These are phyloP conservation scores for Morpho deidamia DNA, from an alignment of 2,888 invertebrate genomes.

Conservation along the genomic window DNA sequence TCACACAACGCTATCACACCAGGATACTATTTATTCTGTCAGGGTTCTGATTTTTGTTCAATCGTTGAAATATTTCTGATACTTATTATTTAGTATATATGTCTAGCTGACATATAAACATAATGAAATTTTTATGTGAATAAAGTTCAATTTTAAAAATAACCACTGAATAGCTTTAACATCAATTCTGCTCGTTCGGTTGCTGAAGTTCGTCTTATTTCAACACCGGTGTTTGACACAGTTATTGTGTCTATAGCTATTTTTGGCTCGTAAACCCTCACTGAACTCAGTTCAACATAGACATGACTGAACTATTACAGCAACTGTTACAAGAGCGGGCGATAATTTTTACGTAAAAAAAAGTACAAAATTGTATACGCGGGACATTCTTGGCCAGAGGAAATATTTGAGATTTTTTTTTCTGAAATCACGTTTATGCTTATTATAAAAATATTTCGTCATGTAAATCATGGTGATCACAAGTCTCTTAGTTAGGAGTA, in stretches of 20 bases:
- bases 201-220: constrained; percentile 1
- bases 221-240: constrained; percentile 5
- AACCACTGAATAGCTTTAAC: not conserved
- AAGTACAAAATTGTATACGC: not conserved
- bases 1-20: too few species aligned
- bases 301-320: constrained; percentile 3
- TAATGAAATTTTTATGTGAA: not conserved
- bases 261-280: constrained; percentile 3
- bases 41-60: too few species aligned
- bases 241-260: constrained; percentile 9
- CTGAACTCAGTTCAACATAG: constrained; percentile 1
- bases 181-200: not conserved
- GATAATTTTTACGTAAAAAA: not conserved
- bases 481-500: too few species aligned
- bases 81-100: too few species aligned
- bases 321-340: constrained; percentile 5
- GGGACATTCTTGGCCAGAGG: not conserved
- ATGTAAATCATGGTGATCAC: too few species aligned
- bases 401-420: not conserved
- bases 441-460: too few species aligned
- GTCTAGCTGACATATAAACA: too few species aligned
- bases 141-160: not conserved
- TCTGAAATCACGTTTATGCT: too few species aligned
- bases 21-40: too few species aligned
- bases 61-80: too few species aligned